Conservation (phyloP, 2,113 vertebrate species). For the Etheostoma cragini region DNA sequence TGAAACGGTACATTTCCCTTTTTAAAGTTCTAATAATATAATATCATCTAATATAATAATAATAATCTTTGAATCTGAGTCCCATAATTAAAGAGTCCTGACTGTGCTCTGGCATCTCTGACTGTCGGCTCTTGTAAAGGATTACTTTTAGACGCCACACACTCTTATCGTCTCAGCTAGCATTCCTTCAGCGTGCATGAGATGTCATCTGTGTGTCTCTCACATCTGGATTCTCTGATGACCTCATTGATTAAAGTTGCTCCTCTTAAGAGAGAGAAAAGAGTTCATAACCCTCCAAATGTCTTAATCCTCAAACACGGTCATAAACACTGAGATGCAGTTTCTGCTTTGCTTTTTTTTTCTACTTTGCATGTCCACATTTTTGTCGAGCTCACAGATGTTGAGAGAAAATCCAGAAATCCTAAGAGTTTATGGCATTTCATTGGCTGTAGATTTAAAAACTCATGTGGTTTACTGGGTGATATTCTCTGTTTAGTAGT, state of each 20-base stretch:
- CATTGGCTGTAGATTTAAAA: neutral
- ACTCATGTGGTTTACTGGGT: neutral
- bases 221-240: neutral
- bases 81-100: neutral
- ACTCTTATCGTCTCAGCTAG: neutral
- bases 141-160: neutral
- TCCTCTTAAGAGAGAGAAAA: neutral
- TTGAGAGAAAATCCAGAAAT: neutral
- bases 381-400: neutral
- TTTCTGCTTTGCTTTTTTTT: too few relatives aligned
- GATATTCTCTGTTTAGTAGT: neutral
- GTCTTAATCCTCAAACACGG: neutral
- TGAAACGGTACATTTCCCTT: neutral
- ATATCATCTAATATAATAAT: too few relatives aligned
- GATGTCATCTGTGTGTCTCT: neutral
- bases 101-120: conserved; percentile 30
- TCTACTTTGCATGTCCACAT: neutral
- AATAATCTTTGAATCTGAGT: neutral
- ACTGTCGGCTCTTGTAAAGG: conserved; percentile 2
- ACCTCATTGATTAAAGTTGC: neutral
- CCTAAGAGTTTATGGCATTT: neutral
- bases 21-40: neutral
- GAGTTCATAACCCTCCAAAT: neutral
- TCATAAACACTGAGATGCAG: neutral
- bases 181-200: neutral